Base-by-base conservation (phyloP, 2,113 vertebrate species). In the Gymnobelideus leadbeateri region DNA sequence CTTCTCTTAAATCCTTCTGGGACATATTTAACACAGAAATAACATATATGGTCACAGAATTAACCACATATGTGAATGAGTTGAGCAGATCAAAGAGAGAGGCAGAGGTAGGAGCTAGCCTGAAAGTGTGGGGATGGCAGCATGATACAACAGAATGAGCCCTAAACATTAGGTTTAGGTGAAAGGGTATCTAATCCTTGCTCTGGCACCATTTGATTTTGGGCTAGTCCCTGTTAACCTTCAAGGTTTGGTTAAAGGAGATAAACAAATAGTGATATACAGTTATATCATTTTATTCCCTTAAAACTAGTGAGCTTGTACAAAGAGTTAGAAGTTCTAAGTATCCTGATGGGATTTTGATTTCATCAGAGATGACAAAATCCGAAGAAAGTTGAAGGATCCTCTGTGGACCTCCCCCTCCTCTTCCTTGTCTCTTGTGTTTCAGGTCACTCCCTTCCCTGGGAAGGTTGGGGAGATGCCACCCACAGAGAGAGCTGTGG, bases 401-500 rank as follows among this genome's bases (percentile, higher is more conserved):
- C 61, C 8, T n/a, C 12, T n/a, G 37, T 19, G 61, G 61, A 77
- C 14, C 37, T n/a, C 19, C 68, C 68, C 68, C 37, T 43, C 19
- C 68, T 19, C 7, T 8, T n/a, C 28, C 37, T 14, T 43, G 68
- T 43, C n/a, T 43, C 68, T 84, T 2, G n/a, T 84, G 68, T n/a
- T n/a, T 84, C 68, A 84, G 68, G 68, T 84, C 68, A 84, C 68
- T 84, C 68, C n/a, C n/a, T 84, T 84, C n/a, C 68, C 68, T 84
- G 68, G 19, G 68, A 84, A 84, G 68, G n/a, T 84, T 43, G 68
- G 68, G 68, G 68, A 84, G 68, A 84, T 21, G n/a, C 68, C 68
- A 84, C 68, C 68, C 68, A 84, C 68, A 84, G 68, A 84, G n/a
- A 84, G 68, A 84, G 68, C 68, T 84, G n/a, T 84, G 37, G 68